A percentile compares a stretch with the other conserved stretches of the same genome.
These are phyloP conservation scores for Plectropomus leopardus DNA, from an alignment of 2,113 vertebrate genomes.

Conservation along the genomic window DNA sequence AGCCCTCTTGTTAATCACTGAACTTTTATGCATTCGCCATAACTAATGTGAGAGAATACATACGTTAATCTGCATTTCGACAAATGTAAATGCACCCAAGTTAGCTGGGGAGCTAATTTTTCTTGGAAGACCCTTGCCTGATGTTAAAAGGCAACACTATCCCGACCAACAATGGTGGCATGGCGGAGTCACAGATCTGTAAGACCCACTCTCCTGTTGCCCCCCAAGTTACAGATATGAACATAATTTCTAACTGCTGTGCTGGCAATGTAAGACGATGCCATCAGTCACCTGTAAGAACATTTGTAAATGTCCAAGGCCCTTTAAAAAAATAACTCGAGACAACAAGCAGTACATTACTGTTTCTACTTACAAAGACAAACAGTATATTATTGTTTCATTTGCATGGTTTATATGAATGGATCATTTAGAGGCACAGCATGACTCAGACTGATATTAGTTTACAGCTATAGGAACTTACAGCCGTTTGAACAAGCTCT, in stretches of 20 bases:
- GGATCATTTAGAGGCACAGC: not conserved
- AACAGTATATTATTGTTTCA: not conserved
- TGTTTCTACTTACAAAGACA: not conserved
- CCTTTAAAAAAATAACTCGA: no score
- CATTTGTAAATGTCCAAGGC: not conserved
- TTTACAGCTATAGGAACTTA: not conserved
- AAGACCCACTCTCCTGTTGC: no score
- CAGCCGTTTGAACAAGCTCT: not conserved
- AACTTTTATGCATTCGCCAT: no score
- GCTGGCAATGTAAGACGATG: not conserved
- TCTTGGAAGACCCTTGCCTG: no score
- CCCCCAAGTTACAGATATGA: not conserved
- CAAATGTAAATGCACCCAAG: no score
- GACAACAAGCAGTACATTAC: not conserved
- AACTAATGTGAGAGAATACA: no score
- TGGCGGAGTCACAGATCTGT: no score
- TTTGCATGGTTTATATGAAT: not conserved
- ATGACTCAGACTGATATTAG: constrained; percentile 8
- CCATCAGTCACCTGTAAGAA: not conserved
- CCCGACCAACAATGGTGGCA: no score
- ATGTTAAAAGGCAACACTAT: no score
- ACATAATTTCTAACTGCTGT: not conserved
- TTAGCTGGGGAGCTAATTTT: no score
- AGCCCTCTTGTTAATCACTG: no score
- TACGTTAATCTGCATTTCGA: no score